Conservation (phyloP, 2,888 invertebrate genomes). For the Tenthredo livida region DNA sequence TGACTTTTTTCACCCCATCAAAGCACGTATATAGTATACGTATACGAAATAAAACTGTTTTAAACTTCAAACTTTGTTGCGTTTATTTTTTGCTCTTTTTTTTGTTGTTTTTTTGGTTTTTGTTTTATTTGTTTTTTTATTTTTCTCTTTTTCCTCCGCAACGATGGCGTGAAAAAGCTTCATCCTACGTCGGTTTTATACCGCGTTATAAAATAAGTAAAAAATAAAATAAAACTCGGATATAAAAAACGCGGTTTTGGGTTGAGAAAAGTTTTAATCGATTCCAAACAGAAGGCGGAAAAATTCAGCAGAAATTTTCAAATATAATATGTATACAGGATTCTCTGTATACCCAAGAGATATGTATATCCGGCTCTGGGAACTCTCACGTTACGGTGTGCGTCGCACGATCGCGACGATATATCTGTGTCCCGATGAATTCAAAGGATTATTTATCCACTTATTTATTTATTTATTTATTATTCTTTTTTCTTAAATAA, state of each 20-base stretch:
- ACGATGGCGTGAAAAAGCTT: constrained; percentile 13
- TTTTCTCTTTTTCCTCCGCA: neutral
- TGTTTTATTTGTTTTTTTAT: neutral
- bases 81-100: neutral
- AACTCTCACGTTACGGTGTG: neutral
- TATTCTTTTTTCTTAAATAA: too few species aligned
- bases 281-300: neutral
- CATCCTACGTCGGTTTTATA: neutral
- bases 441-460: too few species aligned
- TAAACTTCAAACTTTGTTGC: neutral
- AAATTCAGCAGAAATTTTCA: neutral
- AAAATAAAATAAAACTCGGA: neutral
- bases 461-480: too few species aligned
- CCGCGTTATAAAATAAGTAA: neutral
- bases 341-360: neutral
- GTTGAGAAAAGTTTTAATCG: neutral
- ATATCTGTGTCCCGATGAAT: too few species aligned
- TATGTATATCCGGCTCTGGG: neutral
- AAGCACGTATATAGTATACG: neutral
- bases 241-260: neutral
- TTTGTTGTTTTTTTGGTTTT: neutral
- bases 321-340: neutral
- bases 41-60: constrained; percentile 3
- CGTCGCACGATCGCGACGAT: neutral
- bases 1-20: neutral